A percentile compares a stretch with the other conserved stretches of the same genome.
phyloP scores from a whole-genome alignment of 2,888 invertebrate species.

The Ophion ellenae region DNA sequence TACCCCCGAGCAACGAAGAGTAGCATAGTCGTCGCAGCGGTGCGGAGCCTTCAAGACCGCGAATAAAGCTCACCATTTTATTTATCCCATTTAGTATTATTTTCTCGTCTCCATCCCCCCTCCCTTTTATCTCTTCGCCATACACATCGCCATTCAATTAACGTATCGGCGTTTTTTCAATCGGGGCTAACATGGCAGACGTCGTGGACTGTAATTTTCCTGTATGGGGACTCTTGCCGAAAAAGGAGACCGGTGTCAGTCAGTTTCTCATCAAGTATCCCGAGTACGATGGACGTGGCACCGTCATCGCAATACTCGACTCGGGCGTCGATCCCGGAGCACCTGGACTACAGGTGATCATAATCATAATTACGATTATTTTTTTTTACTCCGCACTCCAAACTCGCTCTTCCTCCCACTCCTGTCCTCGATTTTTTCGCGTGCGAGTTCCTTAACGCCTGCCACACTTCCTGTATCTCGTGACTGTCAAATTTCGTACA shows the following conservation, averaged over 20 bases:
- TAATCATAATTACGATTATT: constrained; percentile 21
- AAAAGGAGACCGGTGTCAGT: constrained; percentile 96
- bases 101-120: neutral
- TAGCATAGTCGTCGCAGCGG: constrained; percentile 52
- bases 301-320: constrained; percentile 97
- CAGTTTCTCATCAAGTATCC: constrained; percentile 95
- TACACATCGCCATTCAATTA: neutral
- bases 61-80: constrained; percentile 73
- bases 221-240: constrained; percentile 93
- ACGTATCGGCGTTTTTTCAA: neutral
- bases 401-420: neutral
- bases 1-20: constrained; percentile 20
- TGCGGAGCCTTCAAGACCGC: constrained; percentile 62
- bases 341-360: constrained; percentile 93
- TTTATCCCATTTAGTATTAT: neutral
- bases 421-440: neutral
- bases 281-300: constrained; percentile 95
- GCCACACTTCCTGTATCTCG: neutral
- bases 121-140: neutral
- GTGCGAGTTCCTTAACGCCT: neutral
- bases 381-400: neutral
- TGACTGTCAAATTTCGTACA: constrained; percentile 31
- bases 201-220: constrained; percentile 88
- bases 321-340: constrained; percentile 99
- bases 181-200: constrained; percentile 80